Base-by-base conservation (phyloP, 2,113 vertebrate species). In the Gallinago media region DNA sequence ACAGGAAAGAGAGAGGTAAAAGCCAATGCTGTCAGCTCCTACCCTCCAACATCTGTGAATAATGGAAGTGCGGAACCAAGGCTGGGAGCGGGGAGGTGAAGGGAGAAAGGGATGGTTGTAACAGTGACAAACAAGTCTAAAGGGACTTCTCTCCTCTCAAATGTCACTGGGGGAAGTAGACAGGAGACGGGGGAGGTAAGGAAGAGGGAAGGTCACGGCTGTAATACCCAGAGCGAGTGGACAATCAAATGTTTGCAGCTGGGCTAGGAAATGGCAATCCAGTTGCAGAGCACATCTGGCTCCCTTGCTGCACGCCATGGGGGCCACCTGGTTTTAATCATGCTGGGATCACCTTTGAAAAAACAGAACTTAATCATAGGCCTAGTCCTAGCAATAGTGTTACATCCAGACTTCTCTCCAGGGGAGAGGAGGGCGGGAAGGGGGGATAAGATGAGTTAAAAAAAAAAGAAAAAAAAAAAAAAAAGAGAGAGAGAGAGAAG, bases 231-330 rank as follows among this genome's bases (percentile, higher is more conserved):
- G 86, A 95, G 97, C 2, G 68, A 91, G 92, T 96, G 96, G 97
- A 97, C 96, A 96, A 94, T 88, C 96, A 98, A 98, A 94, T 89
- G 97, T 92, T 98, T 98, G 95, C 98, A 98, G 98, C 98, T 98
- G 98, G 97, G 89, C 85, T 62, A 88, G 73, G 61, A 81, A 97
- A 95, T 82, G 87, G 91, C 49, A 82, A 71, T 95, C 29, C 70
- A 92, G 75, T 95, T 61, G 91, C 89, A 85, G 15, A 95, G 70
- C 65, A 83, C 92, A 94, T 90, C 91, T 94, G 96, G 97, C 90
- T 95, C 88, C 81, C 86, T 58, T 36, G 46, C 52, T 77, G 81
- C 40, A 20, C 46, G 1, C 94, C 81, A 27, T 80, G 68, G 92
- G 62, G 94, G 83, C 87, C 71, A 70, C 63, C 88, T 52, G 85